Evolutionary conservation across 2,888 invertebrate genomes (phyloP).

Genomic region (Atethmia centrago): DNA sequence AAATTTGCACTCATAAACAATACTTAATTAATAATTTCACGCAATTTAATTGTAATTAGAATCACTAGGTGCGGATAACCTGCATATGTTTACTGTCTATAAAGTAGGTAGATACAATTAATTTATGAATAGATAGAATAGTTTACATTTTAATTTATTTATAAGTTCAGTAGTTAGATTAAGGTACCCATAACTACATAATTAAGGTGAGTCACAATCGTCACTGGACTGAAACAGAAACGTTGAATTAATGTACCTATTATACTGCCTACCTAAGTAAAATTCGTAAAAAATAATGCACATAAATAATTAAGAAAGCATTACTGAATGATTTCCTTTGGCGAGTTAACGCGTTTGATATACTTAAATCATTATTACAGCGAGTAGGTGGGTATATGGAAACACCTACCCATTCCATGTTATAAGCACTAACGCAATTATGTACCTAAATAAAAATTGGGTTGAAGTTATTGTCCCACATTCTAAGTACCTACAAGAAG

Average conservation of each 20-base stretch:
- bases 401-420: no score
- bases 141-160: not conserved
- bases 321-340: slow-evolving; percentile 1
- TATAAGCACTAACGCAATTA: not conserved
- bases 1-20: slow-evolving; percentile 26
- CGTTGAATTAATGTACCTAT: not conserved
- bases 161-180: slow-evolving; percentile 11
- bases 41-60: slow-evolving; percentile 16
- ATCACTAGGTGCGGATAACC: slow-evolving; percentile 4
- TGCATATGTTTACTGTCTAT: slow-evolving; percentile 5
- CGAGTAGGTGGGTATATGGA: no score
- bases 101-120: slow-evolving; percentile 10
- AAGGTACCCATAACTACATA: not conserved
- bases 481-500: not conserved
- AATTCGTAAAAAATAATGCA: slow-evolving; percentile 19
- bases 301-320: not conserved
- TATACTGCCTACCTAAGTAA: not conserved
- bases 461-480: not conserved
- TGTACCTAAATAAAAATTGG: not conserved
- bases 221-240: not conserved
- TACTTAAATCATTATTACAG: not conserved
- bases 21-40: slow-evolving; percentile 26
- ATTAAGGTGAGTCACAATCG: slow-evolving; percentile 5
- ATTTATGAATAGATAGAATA: slow-evolving; percentile 14
- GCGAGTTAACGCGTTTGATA: not conserved